Conservation (phyloP, 2,888 invertebrate genomes). For the Ephialtes manifestator region DNA sequence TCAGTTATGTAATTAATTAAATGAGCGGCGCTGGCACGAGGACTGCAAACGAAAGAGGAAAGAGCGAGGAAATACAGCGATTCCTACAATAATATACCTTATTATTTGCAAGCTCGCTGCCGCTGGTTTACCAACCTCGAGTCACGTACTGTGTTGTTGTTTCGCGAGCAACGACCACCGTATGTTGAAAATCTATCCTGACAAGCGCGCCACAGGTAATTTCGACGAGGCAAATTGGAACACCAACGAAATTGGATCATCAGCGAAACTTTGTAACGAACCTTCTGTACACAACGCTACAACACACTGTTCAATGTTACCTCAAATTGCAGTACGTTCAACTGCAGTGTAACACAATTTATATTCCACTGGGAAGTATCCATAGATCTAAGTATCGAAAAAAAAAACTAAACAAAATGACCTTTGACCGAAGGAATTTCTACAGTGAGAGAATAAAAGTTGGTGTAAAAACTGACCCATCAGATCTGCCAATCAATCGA, state of each 20-base stretch:
- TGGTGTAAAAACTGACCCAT: too few relatives aligned
- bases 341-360: constrained; percentile 1
- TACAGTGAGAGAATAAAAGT: too few relatives aligned
- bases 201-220: constrained; percentile 38
- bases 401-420: neutral
- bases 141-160: constrained; percentile 17
- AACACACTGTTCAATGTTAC: neutral
- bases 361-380: neutral
- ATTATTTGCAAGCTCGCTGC: neutral
- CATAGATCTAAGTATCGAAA: neutral
- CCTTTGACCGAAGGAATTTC: too few relatives aligned
- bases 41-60: neutral
- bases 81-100: constrained; percentile 15
- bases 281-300: neutral
- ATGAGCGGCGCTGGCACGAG: neutral
- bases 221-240: constrained; percentile 36
- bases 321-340: neutral
- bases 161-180: neutral
- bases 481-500: too few relatives aligned
- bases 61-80: neutral
- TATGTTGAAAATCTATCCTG: constrained; percentile 12
- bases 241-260: constrained; percentile 38
- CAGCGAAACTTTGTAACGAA: constrained; percentile 25
- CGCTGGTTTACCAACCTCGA: constrained; percentile 11
- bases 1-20: constrained; percentile 20